phyloP scores from a whole-genome alignment of 2,113 vertebrate species.

The Muntiacus muntjak region DNA sequence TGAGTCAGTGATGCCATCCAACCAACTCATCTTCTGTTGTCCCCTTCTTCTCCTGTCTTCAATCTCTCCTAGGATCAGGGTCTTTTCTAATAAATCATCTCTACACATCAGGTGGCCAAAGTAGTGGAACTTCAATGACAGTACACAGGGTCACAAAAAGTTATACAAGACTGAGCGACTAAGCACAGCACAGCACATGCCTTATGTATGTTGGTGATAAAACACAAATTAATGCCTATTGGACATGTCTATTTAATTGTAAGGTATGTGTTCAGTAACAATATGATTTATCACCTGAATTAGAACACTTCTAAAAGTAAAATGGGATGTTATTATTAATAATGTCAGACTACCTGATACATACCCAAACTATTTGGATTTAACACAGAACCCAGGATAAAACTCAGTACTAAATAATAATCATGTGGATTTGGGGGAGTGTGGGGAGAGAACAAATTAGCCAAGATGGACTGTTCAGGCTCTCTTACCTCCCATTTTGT shows the following conservation, averaged over 20 bases:
- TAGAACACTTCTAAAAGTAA: not conserved
- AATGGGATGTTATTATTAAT: not conserved
- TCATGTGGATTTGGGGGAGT: not conserved
- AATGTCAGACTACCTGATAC: not conserved
- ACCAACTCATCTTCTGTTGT: not conserved
- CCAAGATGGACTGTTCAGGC: not conserved
- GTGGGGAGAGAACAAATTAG: not conserved
- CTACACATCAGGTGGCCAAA: not conserved
- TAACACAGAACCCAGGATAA: not conserved
- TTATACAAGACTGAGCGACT: not conserved
- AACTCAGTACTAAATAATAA: not conserved
- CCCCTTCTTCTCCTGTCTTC: not conserved
- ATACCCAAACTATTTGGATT: not conserved
- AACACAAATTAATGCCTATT: not conserved
- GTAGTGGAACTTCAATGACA: not conserved
- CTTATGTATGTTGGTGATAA: not conserved
- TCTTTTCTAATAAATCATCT: not conserved
- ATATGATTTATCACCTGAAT: not conserved
- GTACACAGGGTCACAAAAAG: not conserved
- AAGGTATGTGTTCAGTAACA: not conserved
- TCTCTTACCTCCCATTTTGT: fast-evolving
- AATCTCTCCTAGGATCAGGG: not conserved
- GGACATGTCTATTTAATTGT: not conserved
- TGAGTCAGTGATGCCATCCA: not conserved
- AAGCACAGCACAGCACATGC: not conserved